These are phyloP conservation scores for Drosophila ustulata DNA, from an alignment of 2,888 invertebrate species.

Conservation along the genomic window DNA sequence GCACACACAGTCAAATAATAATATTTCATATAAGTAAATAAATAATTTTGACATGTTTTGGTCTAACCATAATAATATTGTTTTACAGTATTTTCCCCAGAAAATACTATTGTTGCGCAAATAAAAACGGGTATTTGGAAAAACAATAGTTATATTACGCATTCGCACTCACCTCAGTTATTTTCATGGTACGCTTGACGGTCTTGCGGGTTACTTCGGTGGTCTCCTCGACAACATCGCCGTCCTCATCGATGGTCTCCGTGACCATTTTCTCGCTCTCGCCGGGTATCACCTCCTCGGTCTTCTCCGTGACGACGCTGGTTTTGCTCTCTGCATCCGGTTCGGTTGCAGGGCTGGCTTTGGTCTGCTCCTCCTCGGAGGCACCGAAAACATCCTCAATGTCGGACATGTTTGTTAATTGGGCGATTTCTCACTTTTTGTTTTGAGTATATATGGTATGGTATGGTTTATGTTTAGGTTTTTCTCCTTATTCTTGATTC, in stretches of 20 bases:
- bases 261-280: conserved; percentile 82
- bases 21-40: conserved; percentile 43
- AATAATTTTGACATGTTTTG: conserved; percentile 60
- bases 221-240: conserved; percentile 84
- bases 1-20: conserved; percentile 50
- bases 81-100: neutral
- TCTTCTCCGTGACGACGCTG: conserved; percentile 66
- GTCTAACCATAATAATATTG: conserved; percentile 5
- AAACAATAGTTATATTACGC: no score
- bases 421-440: conserved; percentile 8
- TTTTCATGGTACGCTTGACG: conserved; percentile 84
- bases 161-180: conserved; percentile 82
- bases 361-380: conserved; percentile 58
- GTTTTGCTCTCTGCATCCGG: conserved; percentile 63
- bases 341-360: conserved; percentile 32
- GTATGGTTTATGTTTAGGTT: conserved; percentile 12
- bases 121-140: neutral
- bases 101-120: conserved; percentile 1
- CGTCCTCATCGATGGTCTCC: conserved; percentile 83
- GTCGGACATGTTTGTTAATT: conserved; percentile 81
- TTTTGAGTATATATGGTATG: conserved; percentile 4
- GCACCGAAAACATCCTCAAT: conserved; percentile 80
- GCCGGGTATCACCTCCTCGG: conserved; percentile 78
- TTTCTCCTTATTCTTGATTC: conserved; percentile 27
- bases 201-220: conserved; percentile 84